phyloP scores from a whole-genome alignment of 2,797 vertebrate species.

The Silurus lanzhouensis region DNA sequence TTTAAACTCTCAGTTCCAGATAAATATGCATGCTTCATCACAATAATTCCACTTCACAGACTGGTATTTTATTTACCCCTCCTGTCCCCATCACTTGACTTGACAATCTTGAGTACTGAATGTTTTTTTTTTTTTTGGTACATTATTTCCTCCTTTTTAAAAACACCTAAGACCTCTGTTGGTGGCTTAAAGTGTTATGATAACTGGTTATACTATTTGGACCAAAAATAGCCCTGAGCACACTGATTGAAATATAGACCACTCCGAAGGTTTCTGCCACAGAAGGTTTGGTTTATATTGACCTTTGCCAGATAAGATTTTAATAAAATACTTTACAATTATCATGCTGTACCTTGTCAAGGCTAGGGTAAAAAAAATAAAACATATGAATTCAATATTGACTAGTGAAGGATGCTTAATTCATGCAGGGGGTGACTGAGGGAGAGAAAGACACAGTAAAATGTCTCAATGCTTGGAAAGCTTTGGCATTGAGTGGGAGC shows the following conservation, averaged over 20 bases:
- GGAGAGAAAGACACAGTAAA: neutral
- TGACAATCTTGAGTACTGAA: neutral
- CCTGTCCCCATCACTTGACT: neutral
- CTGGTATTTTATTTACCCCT: neutral
- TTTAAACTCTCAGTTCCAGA: neutral
- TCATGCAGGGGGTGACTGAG: neutral
- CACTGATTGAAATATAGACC: neutral
- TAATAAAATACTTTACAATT: neutral
- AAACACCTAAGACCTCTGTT: neutral
- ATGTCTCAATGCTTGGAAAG: slow-evolving; percentile 1
- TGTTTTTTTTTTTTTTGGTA: neutral
- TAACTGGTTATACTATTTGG: neutral
- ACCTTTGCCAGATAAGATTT: neutral
- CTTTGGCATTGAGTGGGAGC: neutral
- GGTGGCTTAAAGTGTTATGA: neutral
- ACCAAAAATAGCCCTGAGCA: neutral
- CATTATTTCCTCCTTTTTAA: neutral
- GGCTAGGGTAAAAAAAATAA: neutral
- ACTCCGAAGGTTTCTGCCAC: neutral
- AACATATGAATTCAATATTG: neutral
- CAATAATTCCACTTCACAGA: neutral
- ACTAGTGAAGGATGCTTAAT: neutral
- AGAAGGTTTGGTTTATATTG: neutral
- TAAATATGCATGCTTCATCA: neutral
- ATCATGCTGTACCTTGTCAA: neutral